A percentile compares a stretch with the other conserved stretches of the same genome.
Evolutionary conservation across 2,797 vertebrate species (phyloP).

Genomic region (Rallus crepitans): DNA sequence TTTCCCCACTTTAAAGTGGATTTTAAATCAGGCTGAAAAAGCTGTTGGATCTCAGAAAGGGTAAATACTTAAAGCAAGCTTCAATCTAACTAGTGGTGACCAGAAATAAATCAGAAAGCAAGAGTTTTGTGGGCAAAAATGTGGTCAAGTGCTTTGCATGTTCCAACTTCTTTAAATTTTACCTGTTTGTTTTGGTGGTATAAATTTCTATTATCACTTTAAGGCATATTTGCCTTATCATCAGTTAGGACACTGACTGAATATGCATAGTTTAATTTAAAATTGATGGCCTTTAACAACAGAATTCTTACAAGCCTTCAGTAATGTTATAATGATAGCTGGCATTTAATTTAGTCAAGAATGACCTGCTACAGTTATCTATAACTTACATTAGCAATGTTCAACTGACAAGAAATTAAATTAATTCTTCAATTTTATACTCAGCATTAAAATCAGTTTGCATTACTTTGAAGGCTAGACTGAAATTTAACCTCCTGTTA

Average conservation of each 20-base stretch:
- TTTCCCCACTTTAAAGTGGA: not conserved
- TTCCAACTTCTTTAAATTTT: not conserved
- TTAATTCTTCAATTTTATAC: slow-evolving; percentile 46
- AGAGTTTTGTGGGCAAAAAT: not conserved
- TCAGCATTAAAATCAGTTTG: slow-evolving; percentile 58
- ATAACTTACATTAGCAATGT: slow-evolving; percentile 42
- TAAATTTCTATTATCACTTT: not conserved
- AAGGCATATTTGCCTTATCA: not conserved
- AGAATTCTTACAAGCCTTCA: slow-evolving; percentile 42
- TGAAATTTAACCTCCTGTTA: slow-evolving; percentile 36
- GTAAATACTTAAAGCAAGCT: not conserved
- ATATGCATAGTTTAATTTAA: slow-evolving; percentile 34
- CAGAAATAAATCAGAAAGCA: not conserved
- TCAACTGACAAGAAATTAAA: slow-evolving; percentile 63
- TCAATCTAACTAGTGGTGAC: accelerated
- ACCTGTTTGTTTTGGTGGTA: not conserved
- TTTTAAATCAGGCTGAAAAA: not conserved
- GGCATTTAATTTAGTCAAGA: slow-evolving; percentile 49
- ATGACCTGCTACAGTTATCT: slow-evolving; percentile 19
- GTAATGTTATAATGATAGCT: slow-evolving; percentile 63
- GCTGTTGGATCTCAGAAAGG: not conserved
- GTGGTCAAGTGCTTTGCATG: not conserved
- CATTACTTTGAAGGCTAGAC: slow-evolving; percentile 14
- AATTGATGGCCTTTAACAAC: slow-evolving; percentile 51
- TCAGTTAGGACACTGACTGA: not conserved